phyloP scores from a whole-genome alignment of 2,888 invertebrate genomes.

The Mesorhabditis spiculigera region DNA sequence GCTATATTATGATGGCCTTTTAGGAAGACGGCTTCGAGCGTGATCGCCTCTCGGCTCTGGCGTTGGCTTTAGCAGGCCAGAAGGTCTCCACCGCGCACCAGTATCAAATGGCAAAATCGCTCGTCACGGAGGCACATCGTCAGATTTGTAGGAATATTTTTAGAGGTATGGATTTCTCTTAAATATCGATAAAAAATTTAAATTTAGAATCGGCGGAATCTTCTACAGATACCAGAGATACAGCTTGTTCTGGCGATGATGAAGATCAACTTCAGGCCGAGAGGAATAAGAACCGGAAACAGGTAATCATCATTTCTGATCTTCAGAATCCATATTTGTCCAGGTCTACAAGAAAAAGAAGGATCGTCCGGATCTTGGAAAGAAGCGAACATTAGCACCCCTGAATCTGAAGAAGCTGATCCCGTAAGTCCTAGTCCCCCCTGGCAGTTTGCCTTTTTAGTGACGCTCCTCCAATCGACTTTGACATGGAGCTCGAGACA shows the following conservation, averaged over 20 bases:
- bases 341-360: conserved; percentile 37
- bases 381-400: conserved; percentile 35
- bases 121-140: conserved; percentile 31
- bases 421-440: conserved; percentile 15
- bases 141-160: conserved; percentile 33
- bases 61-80: conserved; percentile 25
- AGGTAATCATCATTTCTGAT: conserved; percentile 2
- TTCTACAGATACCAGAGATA: conserved; percentile 20
- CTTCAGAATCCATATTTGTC: neutral
- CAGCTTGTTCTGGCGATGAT: conserved; percentile 28
- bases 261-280: conserved; percentile 17
- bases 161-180: conserved; percentile 19
- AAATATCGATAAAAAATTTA: neutral
- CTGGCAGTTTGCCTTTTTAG: conserved; percentile 13
- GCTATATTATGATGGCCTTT: neutral
- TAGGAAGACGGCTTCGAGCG: conserved; percentile 35
- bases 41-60: conserved; percentile 29
- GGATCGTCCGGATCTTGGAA: conserved; percentile 24
- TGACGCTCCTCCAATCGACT: conserved; percentile 11
- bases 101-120: conserved; percentile 35
- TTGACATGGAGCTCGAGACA: conserved; percentile 18
- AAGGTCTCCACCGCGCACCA: conserved; percentile 36
- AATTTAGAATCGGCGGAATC: conserved; percentile 29
- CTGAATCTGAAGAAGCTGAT: conserved; percentile 19
- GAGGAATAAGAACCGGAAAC: conserved; percentile 15